These are phyloP conservation scores for Pampus argenteus DNA, from an alignment of 2,797 vertebrate species.

Conservation along the genomic window DNA sequence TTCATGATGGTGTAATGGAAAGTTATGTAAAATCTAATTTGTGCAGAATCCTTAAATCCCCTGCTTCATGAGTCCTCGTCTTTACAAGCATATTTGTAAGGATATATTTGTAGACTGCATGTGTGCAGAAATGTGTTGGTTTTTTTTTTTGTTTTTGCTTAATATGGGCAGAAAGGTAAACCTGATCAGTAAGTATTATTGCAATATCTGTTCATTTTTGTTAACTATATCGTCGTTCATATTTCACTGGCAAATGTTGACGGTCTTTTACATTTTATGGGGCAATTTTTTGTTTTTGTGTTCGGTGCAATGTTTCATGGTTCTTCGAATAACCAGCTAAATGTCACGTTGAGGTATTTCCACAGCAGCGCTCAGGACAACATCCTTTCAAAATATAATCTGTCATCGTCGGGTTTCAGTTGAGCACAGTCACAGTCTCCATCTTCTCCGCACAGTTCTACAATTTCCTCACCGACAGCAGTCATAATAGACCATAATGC, in stretches of 20 bases:
- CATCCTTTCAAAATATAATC: constrained; percentile 21
- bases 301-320: not conserved
- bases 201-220: not conserved
- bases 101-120: constrained; percentile 3
- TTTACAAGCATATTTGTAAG: constrained; percentile 1
- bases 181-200: not conserved
- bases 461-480: constrained; percentile 30
- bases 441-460: constrained; percentile 15
- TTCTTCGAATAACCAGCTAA: not conserved
- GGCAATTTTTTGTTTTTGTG: not conserved
- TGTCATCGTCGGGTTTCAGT: not conserved
- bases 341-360: not conserved
- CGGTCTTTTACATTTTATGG: not conserved
- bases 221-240: not conserved
- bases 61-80: constrained; percentile 13
- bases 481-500: constrained; percentile 28
- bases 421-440: constrained; percentile 4
- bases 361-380: not conserved
- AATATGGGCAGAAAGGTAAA: not conserved
- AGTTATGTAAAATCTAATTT: constrained; percentile 57
- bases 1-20: constrained; percentile 69
- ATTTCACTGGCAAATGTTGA: not conserved
- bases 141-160: not conserved
- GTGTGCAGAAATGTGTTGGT: not conserved
- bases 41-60: constrained; percentile 36